Evolutionary conservation across 2,113 vertebrate genomes (phyloP).

Genomic region (Gopherus evgoodei): DNA sequence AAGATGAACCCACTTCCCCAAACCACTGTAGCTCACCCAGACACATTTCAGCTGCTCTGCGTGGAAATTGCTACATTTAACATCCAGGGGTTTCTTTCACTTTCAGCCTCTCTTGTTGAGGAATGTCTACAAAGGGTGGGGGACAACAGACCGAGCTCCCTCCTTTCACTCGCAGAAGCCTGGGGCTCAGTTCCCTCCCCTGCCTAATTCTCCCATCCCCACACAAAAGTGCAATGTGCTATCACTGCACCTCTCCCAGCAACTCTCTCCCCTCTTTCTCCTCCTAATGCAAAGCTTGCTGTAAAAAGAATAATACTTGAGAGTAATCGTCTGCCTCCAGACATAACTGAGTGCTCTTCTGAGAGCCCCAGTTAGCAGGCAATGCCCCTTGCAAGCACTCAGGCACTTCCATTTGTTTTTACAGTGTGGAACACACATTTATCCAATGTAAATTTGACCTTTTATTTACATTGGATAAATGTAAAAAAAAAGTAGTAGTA

Average conservation of each 20-base stretch:
- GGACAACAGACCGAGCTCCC: not conserved
- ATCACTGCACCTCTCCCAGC: not conserved
- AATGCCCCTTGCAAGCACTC: not conserved
- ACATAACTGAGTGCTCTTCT: not conserved
- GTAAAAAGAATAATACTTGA: slow-evolving; percentile 18
- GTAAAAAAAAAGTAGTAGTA: not conserved
- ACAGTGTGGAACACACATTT: not conserved
- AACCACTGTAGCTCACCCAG: not conserved
- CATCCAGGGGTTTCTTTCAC: not conserved
- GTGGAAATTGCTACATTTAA: not conserved
- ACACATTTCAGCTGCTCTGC: slow-evolving; percentile 28
- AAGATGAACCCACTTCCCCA: not conserved
- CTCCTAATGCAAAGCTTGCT: not conserved
- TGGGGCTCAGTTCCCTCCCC: fast-evolving
- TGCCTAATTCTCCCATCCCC: not conserved
- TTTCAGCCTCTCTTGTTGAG: not conserved
- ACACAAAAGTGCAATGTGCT: fast-evolving
- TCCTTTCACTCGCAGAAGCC: not conserved
- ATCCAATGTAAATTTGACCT: slow-evolving; percentile 57
- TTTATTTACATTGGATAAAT: not conserved
- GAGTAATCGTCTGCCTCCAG: slow-evolving; percentile 23
- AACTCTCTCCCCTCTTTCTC: not conserved
- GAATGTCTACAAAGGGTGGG: not conserved
- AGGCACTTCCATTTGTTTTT: slow-evolving; percentile 35
- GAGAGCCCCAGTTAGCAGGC: slow-evolving; percentile 31